A percentile compares a stretch with the other conserved stretches of the same genome.
phyloP scores from a whole-genome alignment of 2,888 invertebrate species.

The Melieria picta region DNA sequence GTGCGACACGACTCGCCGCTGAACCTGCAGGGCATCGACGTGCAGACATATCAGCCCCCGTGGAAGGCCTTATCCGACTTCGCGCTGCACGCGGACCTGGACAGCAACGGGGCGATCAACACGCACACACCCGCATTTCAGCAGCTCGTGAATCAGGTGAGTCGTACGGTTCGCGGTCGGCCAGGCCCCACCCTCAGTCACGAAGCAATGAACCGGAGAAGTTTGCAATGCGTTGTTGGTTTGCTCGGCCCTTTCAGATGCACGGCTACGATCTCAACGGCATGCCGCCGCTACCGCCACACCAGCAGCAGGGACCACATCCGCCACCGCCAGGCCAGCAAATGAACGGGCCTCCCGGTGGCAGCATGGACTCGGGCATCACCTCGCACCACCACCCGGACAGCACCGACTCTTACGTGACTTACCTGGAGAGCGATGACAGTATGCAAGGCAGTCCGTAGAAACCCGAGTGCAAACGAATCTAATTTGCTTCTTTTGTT shows the following conservation, averaged over 20 bases:
- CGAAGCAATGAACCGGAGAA: too few relatives aligned
- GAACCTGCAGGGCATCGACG: constrained; percentile 87
- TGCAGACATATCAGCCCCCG: constrained; percentile 92
- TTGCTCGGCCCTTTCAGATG: constrained; percentile 72
- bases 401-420: constrained; percentile 88
- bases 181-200: too few relatives aligned
- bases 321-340: constrained; percentile 68
- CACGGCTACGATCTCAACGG: constrained; percentile 85
- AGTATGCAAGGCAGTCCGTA: constrained; percentile 81
- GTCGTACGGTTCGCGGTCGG: constrained; percentile 23
- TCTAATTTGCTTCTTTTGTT: constrained; percentile 66
- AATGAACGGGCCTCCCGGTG: constrained; percentile 68
- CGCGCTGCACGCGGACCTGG: constrained; percentile 93
- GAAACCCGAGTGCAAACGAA: constrained; percentile 62
- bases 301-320: constrained; percentile 68
- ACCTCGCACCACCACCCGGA: constrained; percentile 78
- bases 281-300: constrained; percentile 66
- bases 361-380: constrained; percentile 67
- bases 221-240: background rate
- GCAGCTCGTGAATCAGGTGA: constrained; percentile 94
- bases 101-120: constrained; percentile 77
- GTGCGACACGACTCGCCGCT: constrained; percentile 89
- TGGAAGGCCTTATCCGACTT: constrained; percentile 98
- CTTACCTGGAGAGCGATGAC: constrained; percentile 91
- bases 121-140: constrained; percentile 92